These are phyloP conservation scores for Lordiphosa stackelbergi DNA, from an alignment of 1,140 invertebrate genomes.

Conservation along the genomic window DNA sequence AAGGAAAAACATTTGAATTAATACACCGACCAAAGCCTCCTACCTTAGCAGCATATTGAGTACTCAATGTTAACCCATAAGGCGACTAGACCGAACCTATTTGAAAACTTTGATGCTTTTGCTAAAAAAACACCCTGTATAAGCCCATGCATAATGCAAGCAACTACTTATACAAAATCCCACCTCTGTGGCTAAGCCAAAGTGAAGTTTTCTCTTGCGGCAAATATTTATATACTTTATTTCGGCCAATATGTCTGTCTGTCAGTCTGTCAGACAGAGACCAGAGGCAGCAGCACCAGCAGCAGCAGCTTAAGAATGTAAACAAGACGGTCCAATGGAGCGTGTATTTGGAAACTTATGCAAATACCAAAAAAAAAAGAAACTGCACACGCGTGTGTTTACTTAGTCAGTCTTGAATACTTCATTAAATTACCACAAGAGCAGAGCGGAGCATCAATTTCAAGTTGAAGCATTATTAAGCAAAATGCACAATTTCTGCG, in stretches of 20 bases:
- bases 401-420: background rate
- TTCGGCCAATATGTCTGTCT: too few relatives aligned
- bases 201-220: too few relatives aligned
- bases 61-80: too few relatives aligned
- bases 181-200: too few relatives aligned
- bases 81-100: too few relatives aligned
- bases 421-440: background rate
- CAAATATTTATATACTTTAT: too few relatives aligned
- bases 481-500: conserved; percentile 9
- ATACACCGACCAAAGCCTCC: too few relatives aligned
- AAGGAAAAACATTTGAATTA: too few relatives aligned
- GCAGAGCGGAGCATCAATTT: background rate
- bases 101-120: too few relatives aligned
- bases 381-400: conserved; percentile 12
- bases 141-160: background rate
- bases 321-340: conserved; percentile 29
- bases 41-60: too few relatives aligned
- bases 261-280: too few relatives aligned
- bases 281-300: conserved; percentile 2
- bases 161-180: conserved; percentile 22
- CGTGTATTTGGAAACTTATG: conserved; percentile 24
- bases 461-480: conserved; percentile 22
- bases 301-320: conserved; percentile 35
- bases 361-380: conserved; percentile 23
- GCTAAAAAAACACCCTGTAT: too few relatives aligned